Percentiles rank a stretch among this genome's conserved stretches.
Evolutionary conservation across 2,797 vertebrate species (phyloP).

Genomic region (Adelosebastes latens): DNA sequence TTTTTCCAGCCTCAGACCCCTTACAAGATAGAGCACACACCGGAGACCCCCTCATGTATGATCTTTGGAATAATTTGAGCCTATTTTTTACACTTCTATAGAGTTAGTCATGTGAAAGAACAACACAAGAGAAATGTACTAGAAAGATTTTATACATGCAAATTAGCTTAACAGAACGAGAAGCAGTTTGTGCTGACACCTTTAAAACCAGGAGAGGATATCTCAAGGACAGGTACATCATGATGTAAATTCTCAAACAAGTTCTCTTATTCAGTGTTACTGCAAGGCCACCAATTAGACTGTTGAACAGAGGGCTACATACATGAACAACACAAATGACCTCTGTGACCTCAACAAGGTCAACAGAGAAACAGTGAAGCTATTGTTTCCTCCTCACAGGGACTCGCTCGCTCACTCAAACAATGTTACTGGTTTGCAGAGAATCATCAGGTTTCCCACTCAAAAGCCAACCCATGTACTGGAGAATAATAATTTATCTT

Average conservation of each 20-base stretch:
- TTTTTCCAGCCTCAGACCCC: too few species aligned
- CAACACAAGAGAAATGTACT: too few species aligned
- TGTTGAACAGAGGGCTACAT: constrained; percentile 4
- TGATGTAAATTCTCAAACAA: constrained; percentile 10
- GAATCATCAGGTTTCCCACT: not conserved
- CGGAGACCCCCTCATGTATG: too few species aligned
- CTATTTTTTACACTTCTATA: too few species aligned
- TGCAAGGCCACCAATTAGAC: not conserved
- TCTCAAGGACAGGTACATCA: constrained; percentile 10
- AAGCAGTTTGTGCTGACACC: not conserved
- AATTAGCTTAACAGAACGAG: not conserved
- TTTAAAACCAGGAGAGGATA: not conserved
- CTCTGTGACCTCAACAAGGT: constrained; percentile 1
- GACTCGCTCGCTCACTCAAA: constrained; percentile 7
- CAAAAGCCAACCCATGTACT: not conserved
- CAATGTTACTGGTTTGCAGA: constrained; percentile 14
- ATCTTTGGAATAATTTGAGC: too few species aligned
- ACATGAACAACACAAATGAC: not conserved
- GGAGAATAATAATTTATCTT: not conserved
- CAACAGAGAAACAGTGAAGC: constrained; percentile 19
- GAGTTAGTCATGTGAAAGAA: too few species aligned
- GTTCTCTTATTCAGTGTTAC: not conserved
- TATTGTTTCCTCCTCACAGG: constrained; percentile 26
- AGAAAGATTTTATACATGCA: too few species aligned
- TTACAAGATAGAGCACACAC: too few species aligned